A percentile compares a stretch with the other conserved stretches of the same genome.
Conservation (phyloP, 2,113 vertebrate species). For the Rana temporaria region DNA sequence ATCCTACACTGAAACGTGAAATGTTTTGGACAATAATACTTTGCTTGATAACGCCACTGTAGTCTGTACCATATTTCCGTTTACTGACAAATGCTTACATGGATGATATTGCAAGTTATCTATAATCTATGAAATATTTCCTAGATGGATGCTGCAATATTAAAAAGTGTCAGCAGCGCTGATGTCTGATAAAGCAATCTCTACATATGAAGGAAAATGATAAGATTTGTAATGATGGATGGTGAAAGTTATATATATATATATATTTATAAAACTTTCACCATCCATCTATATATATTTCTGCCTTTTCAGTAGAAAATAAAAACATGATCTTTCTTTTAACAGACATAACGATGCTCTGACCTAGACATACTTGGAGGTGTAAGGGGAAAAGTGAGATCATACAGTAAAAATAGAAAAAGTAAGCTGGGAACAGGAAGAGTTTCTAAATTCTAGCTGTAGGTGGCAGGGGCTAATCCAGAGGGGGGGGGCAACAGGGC, state of each 20-base stretch:
- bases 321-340: conserved; percentile 20
- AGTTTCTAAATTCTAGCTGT: background rate
- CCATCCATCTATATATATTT: conserved; percentile 17
- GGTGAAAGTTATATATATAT: background rate
- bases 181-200: conserved; percentile 42
- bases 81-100: conserved; percentile 9
- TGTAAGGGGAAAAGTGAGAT: background rate
- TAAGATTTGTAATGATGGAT: conserved; percentile 48
- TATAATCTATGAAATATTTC: conserved; percentile 39
- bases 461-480: too few species aligned
- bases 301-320: conserved; percentile 25
- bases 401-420: background rate
- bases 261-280: too few species aligned
- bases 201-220: conserved; percentile 28
- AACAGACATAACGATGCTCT: background rate
- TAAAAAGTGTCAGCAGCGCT: conserved; percentile 34
- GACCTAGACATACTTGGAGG: conserved; percentile 1
- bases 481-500: too few species aligned
- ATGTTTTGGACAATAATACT: conserved; percentile 1
- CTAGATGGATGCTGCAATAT: conserved; percentile 40
- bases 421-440: background rate
- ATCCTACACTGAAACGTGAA: background rate
- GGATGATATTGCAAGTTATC: conserved; percentile 35
- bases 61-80: conserved; percentile 19
- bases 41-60: background rate